A percentile compares a stretch with the other conserved stretches of the same genome.
phyloP scores from a whole-genome alignment of 2,113 vertebrate species.

The Lipophrys pholis region DNA sequence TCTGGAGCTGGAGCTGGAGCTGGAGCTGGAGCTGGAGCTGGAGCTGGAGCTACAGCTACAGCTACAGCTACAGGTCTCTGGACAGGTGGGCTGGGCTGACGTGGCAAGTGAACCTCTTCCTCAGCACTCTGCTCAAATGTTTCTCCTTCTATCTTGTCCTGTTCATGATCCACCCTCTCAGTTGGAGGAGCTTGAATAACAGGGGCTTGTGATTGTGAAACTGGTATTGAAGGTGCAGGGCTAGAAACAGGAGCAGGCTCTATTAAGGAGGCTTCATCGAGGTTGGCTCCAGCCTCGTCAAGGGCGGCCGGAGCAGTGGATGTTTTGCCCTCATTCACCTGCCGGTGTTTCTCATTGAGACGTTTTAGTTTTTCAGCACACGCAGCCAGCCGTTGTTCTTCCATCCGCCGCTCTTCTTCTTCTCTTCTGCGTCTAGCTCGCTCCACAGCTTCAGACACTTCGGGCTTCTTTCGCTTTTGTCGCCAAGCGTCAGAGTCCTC shows the following conservation, averaged over 20 bases:
- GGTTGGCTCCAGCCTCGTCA: slow-evolving; percentile 47
- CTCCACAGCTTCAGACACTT: slow-evolving; percentile 94
- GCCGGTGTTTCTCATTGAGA: slow-evolving; percentile 94
- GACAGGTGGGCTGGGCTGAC: slow-evolving; percentile 71
- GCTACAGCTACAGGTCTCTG: slow-evolving; percentile 62
- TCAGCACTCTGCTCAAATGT: slow-evolving; percentile 58
- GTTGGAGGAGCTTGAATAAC: slow-evolving; percentile 37
- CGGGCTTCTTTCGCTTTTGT: slow-evolving; percentile 93
- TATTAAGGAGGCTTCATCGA: slow-evolving; percentile 47
- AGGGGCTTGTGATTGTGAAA: slow-evolving; percentile 51
- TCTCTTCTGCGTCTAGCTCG: slow-evolving; percentile 93
- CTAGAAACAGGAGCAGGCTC: slow-evolving; percentile 46
- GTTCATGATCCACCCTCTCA: slow-evolving; percentile 60
- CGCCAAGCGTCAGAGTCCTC: slow-evolving; percentile 95
- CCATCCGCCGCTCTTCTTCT: slow-evolving; percentile 97
- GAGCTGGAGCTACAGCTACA: neutral
- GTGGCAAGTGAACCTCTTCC: slow-evolving; percentile 69
- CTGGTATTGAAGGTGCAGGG: slow-evolving; percentile 49
- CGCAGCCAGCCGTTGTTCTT: slow-evolving; percentile 95
- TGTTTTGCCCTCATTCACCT: slow-evolving; percentile 59
- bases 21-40: slow-evolving; percentile 19
- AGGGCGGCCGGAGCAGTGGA: slow-evolving; percentile 30
- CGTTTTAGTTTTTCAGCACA: slow-evolving; percentile 97
- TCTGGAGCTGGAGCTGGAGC: slow-evolving; percentile 45
- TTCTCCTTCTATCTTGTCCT: slow-evolving; percentile 51